Evolutionary conservation across 1,140 invertebrate genomes (phyloP).

Genomic region (Fragariocoptes setiger): DNA sequence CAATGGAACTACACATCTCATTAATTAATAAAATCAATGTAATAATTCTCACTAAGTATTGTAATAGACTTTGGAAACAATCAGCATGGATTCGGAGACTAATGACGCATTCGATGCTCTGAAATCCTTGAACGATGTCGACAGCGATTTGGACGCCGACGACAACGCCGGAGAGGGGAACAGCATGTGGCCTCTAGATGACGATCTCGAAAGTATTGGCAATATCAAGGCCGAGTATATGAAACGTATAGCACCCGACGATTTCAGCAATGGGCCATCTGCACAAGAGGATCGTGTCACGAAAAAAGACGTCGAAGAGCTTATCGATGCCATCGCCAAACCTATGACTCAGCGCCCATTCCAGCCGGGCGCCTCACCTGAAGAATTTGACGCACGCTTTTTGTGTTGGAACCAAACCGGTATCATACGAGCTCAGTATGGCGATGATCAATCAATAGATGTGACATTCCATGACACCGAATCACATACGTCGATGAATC

Average conservation of each 20-base stretch:
- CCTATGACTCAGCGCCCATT: constrained; percentile 34
- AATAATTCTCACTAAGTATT: too few relatives aligned
- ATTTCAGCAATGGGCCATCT: background rate
- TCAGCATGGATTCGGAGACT: too few relatives aligned
- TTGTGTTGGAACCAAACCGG: constrained; percentile 55
- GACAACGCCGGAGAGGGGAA: too few relatives aligned
- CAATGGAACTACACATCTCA: too few relatives aligned
- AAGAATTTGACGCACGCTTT: constrained; percentile 41
- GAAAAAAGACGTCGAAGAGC: background rate
- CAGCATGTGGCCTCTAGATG: too few relatives aligned
- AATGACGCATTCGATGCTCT: too few relatives aligned
- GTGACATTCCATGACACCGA: constrained; percentile 72
- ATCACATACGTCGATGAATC: constrained; percentile 58
- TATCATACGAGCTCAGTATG: constrained; percentile 2
- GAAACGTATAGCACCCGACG: background rate
- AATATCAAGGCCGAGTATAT: background rate
- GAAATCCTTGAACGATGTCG: too few relatives aligned
- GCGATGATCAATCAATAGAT: constrained; percentile 32
- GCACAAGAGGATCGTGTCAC: background rate
- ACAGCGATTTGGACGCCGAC: too few relatives aligned
- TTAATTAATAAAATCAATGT: too few relatives aligned
- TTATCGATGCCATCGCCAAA: constrained; percentile 7
- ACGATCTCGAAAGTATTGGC: background rate
- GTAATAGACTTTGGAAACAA: too few relatives aligned
- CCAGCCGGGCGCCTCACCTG: constrained; percentile 60